Conservation (phyloP, 2,888 invertebrate genomes). For the Taphrorychus bicolor region DNA sequence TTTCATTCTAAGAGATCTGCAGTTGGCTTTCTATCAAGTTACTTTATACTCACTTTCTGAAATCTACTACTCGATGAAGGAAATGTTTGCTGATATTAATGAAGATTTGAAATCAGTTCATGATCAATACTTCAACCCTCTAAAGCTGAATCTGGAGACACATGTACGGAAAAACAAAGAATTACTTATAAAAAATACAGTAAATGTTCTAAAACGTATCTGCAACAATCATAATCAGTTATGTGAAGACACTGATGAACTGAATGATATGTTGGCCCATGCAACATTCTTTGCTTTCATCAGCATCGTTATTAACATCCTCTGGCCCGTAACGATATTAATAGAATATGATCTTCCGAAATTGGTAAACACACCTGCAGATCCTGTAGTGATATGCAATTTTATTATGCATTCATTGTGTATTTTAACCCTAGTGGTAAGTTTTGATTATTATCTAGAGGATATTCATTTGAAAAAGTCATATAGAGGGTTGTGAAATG, state of each 20-base stretch:
- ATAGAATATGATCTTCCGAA: background rate
- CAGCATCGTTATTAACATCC: background rate
- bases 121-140: background rate
- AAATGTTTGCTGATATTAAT: background rate
- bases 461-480: no score
- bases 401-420: background rate
- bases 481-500: no score
- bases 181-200: no score
- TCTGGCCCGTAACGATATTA: background rate
- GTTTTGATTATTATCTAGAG: no score
- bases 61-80: background rate
- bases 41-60: background rate
- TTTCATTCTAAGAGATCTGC: background rate
- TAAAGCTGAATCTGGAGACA: no score
- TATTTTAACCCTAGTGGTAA: background rate
- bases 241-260: background rate
- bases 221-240: background rate
- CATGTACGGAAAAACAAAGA: no score
- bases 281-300: background rate
- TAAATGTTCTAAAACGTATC: background rate
- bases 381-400: background rate
- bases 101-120: background rate
- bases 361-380: background rate
- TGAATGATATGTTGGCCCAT: background rate
- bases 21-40: background rate